These are phyloP conservation scores for Tipula helvola DNA, from an alignment of 2,888 invertebrate genomes.

Conservation along the genomic window DNA sequence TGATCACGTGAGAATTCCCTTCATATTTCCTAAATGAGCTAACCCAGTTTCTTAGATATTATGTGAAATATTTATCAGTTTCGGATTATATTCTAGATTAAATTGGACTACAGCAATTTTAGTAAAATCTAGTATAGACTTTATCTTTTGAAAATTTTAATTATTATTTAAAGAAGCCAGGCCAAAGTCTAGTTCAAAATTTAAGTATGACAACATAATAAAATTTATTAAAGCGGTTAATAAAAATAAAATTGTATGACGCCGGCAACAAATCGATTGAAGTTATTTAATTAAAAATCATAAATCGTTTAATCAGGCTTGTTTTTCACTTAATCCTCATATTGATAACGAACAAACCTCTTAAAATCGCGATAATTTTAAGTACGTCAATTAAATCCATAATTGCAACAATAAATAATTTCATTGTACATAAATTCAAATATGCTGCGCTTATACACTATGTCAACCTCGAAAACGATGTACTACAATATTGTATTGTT, in stretches of 20 bases:
- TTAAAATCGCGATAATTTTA: neutral
- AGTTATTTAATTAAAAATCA: neutral
- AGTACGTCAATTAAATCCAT: neutral
- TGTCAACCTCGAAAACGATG: neutral
- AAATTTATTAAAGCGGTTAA: neutral
- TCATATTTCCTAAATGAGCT: too few relatives aligned
- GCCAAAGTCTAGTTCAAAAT: too few relatives aligned
- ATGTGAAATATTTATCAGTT: too few relatives aligned
- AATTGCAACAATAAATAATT: neutral
- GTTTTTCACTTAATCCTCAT: neutral
- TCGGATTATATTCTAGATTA: too few relatives aligned
- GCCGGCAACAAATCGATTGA: neutral
- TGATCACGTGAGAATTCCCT: too few relatives aligned
- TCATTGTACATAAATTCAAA: neutral
- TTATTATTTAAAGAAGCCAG: too few relatives aligned
- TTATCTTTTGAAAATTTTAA: too few relatives aligned
- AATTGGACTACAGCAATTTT: too few relatives aligned
- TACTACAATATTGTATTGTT: neutral
- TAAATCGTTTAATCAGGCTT: neutral
- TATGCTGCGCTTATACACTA: neutral
- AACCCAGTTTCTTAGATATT: too few relatives aligned
- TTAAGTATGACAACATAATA: too few relatives aligned
- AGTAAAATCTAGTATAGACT: too few relatives aligned
- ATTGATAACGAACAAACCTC: neutral
- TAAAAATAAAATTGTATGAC: neutral